phyloP scores from a whole-genome alignment of 1,140 invertebrate species.

The Ceratosolen solmsi region DNA sequence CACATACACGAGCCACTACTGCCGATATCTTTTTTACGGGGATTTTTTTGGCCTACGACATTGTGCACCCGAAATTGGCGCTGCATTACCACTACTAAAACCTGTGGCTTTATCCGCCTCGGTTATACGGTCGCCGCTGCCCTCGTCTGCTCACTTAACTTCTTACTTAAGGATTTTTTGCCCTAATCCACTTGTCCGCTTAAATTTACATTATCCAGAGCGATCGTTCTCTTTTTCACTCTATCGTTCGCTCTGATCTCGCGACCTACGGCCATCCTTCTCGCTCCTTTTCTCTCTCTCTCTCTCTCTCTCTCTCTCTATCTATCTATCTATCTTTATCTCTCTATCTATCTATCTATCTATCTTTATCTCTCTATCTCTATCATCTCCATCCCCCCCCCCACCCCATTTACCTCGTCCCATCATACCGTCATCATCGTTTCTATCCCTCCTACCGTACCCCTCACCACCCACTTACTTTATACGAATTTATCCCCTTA shows the following conservation, averaged over 20 bases:
- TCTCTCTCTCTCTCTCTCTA: no score
- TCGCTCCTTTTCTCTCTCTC: no score
- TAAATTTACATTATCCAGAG: constrained; percentile 48
- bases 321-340: no score
- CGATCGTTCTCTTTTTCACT: constrained; percentile 21
- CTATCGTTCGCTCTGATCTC: constrained; percentile 23
- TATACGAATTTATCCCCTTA: background rate
- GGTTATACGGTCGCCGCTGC: background rate
- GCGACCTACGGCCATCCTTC: no score
- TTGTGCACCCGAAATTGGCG: constrained; percentile 30
- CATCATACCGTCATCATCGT: no score
- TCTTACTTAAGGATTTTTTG: constrained; percentile 49
- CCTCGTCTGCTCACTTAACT: constrained; percentile 36
- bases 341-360: no score
- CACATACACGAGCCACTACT: background rate
- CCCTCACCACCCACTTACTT: background rate
- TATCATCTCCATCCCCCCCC: background rate
- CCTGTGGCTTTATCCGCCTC: constrained; percentile 13
- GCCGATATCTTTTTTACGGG: constrained; percentile 8
- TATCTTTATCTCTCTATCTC: no score
- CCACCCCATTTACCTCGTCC: no score
- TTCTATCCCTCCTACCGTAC: no score
- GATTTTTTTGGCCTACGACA: constrained; percentile 16
- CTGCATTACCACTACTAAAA: constrained; percentile 12
- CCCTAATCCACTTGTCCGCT: constrained; percentile 50